Evolutionary conservation across 1,140 invertebrate genomes (phyloP).

Genomic region (Halesus radiatus): DNA sequence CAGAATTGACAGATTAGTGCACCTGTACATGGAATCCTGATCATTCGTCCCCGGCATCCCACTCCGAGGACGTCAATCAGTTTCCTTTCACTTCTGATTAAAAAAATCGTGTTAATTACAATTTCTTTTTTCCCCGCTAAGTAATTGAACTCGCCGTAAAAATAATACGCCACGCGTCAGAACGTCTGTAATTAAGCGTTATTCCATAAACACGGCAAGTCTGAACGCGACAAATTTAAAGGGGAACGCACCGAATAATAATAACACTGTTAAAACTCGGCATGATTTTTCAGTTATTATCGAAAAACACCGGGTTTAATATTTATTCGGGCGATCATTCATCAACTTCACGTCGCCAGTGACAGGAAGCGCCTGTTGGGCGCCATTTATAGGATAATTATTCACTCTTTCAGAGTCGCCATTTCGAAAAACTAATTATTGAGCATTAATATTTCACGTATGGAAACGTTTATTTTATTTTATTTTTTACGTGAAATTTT

Average conservation of each 20-base stretch:
- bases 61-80: too few species aligned
- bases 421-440: constrained; percentile 26
- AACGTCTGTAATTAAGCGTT: constrained; percentile 17
- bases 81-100: too few species aligned
- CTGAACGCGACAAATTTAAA: constrained; percentile 9
- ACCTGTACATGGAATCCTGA: too few species aligned
- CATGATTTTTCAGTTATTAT: constrained; percentile 33
- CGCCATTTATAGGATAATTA: constrained; percentile 21
- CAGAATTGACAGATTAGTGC: too few species aligned
- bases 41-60: too few species aligned
- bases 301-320: constrained; percentile 18
- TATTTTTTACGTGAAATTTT: background rate
- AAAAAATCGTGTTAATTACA: too few species aligned
- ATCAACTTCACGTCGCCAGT: constrained; percentile 29
- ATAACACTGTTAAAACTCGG: background rate
- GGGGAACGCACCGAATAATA: background rate
- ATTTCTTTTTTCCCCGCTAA: too few species aligned
- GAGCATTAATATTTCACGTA: constrained; percentile 1
- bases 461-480: background rate
- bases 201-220: constrained; percentile 3
- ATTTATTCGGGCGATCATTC: constrained; percentile 27
- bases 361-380: constrained; percentile 14
- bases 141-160: too few species aligned
- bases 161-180: too few species aligned
- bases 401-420: constrained; percentile 29